These are phyloP conservation scores for Sebastes paucispinis DNA, from an alignment of 2,797 vertebrate species.

Conservation along the genomic window DNA sequence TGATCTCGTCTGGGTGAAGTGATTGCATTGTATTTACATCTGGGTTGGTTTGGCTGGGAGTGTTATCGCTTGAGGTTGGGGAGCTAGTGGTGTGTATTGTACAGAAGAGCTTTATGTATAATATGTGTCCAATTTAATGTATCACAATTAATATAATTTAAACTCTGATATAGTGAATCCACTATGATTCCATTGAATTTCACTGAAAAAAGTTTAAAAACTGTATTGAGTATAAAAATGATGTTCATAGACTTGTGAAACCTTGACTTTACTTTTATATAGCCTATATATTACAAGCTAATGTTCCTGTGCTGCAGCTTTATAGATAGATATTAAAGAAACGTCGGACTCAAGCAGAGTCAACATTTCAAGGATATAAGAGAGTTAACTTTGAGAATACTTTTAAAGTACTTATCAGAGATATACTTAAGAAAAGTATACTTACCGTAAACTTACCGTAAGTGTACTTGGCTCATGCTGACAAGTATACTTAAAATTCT, in stretches of 20 bases:
- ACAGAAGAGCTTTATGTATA: neutral
- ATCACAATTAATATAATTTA: neutral
- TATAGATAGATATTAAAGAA: neutral
- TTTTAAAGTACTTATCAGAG: too few relatives aligned
- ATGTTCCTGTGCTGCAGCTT: constrained; percentile 14
- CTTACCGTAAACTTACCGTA: too few relatives aligned
- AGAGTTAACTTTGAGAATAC: too few relatives aligned
- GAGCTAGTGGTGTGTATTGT: neutral
- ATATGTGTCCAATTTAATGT: neutral
- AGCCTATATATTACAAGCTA: neutral
- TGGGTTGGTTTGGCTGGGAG: neutral
- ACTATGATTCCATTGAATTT: neutral
- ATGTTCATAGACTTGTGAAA: neutral
- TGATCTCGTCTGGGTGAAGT: constrained; percentile 25
- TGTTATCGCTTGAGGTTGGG: neutral
- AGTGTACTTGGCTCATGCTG: too few relatives aligned
- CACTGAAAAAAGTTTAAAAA: neutral
- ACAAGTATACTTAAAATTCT: too few relatives aligned
- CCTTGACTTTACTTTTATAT: neutral
- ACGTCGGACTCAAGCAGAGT: constrained; percentile 18
- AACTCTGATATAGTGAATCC: neutral
- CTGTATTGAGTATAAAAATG: neutral
- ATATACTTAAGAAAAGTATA: too few relatives aligned
- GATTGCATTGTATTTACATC: constrained; percentile 39
- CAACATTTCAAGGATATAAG: too few relatives aligned